Conservation (phyloP, 1,140 invertebrate species). For the Brachionus rubens region DNA sequence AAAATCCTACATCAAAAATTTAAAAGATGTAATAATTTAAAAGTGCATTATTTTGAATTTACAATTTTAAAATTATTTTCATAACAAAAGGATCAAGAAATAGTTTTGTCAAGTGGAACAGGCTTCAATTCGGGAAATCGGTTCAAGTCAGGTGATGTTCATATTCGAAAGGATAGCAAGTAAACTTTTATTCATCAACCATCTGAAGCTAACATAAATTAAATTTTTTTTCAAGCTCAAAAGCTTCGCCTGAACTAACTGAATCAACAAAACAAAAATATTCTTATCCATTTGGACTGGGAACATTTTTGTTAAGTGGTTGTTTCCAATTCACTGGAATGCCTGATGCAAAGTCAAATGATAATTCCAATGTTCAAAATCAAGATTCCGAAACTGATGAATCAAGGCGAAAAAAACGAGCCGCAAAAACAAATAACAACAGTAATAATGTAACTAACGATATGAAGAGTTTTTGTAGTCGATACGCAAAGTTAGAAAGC, state of each 20-base stretch:
- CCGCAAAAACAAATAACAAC: background rate
- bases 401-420: constrained; percentile 16
- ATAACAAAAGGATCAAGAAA: constrained; percentile 45
- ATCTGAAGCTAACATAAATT: background rate
- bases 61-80: background rate
- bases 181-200: background rate
- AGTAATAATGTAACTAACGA: too few relatives aligned
- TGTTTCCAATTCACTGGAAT: constrained; percentile 20
- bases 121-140: constrained; percentile 15
- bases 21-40: constrained; percentile 11
- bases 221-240: background rate
- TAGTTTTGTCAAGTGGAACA: constrained; percentile 32
- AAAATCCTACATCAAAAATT: constrained; percentile 31
- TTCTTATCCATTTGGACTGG: constrained; percentile 34
- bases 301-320: constrained; percentile 13
- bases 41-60: background rate
- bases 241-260: constrained; percentile 33
- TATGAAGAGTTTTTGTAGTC: constrained; percentile 44
- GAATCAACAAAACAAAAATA: constrained; percentile 8
- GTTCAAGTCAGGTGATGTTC: constrained; percentile 33
- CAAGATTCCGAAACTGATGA: background rate
- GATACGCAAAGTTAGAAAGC: constrained; percentile 11
- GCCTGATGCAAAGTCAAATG: constrained; percentile 6
- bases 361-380: background rate
- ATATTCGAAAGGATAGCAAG: constrained; percentile 12